phyloP scores from a whole-genome alignment of 2,797 vertebrate genomes.

The Chrysocyon brachyurus region DNA sequence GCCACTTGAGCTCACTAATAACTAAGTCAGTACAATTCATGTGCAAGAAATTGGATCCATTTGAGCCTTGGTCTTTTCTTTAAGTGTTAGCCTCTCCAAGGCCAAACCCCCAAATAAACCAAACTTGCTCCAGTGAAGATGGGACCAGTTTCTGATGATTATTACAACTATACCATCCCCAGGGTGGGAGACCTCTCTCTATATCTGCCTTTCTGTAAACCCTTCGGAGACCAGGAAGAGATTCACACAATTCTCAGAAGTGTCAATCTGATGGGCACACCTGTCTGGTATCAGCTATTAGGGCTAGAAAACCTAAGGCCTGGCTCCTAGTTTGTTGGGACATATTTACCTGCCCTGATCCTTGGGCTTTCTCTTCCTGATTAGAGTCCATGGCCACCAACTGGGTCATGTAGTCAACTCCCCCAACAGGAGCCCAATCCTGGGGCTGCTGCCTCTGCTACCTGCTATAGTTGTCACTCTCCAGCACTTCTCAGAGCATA shows the following conservation, averaged over 20 bases:
- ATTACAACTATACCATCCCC: not conserved
- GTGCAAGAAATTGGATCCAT: not conserved
- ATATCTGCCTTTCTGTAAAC: not conserved
- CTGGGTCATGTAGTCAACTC: not conserved
- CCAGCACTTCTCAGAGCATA: not conserved
- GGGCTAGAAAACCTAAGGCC: not conserved
- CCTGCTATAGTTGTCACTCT: not conserved
- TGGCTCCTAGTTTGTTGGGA: not conserved
- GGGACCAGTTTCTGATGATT: not conserved
- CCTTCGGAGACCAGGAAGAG: not conserved
- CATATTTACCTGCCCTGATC: not conserved
- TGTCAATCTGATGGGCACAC: fast-evolving
- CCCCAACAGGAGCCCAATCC: not conserved
- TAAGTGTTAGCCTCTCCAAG: not conserved
- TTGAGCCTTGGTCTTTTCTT: not conserved
- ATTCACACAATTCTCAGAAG: not conserved
- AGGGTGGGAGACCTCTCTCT: not conserved
- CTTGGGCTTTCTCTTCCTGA: not conserved
- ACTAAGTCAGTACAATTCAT: not conserved
- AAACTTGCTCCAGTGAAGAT: not conserved
- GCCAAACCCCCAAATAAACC: not conserved
- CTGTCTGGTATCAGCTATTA: not conserved
- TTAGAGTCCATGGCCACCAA: not conserved
- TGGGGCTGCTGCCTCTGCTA: not conserved
- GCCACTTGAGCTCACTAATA: not conserved